These are phyloP conservation scores for Celastrina argiolus DNA, from an alignment of 2,888 invertebrate species.

Conservation along the genomic window DNA sequence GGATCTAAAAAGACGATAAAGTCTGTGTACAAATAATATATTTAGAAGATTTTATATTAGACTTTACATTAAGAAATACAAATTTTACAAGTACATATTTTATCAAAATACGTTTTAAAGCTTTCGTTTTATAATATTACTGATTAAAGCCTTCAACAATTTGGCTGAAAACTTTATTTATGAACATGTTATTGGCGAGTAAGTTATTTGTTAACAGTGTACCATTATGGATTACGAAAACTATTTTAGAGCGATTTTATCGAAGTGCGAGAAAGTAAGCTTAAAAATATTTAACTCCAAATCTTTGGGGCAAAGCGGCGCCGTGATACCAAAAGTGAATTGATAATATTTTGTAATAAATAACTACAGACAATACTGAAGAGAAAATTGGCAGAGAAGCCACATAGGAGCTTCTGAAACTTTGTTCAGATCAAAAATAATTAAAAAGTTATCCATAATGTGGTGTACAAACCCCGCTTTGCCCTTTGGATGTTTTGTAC, in stretches of 20 bases:
- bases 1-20: neutral
- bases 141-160: neutral
- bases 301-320: neutral
- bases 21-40: conserved; percentile 24
- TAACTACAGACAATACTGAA: no score
- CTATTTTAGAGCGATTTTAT: neutral
- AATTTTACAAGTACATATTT: conserved; percentile 28
- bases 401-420: neutral
- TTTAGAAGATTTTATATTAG: conserved; percentile 26
- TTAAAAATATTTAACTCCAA: neutral
- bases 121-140: conserved; percentile 63
- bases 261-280: neutral
- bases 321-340: no score
- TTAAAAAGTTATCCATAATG: neutral
- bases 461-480: neutral
- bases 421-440: neutral
- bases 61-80: conserved; percentile 5
- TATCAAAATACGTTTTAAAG: conserved; percentile 68
- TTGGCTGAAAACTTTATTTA: neutral
- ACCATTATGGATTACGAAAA: neutral
- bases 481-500: neutral
- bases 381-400: no score
- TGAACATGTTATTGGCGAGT: neutral
- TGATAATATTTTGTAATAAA: no score
- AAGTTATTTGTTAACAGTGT: conserved; percentile 33